Base-by-base conservation (phyloP, 1,140 invertebrate genomes). In the Choristoneura fumiferana region DNA sequence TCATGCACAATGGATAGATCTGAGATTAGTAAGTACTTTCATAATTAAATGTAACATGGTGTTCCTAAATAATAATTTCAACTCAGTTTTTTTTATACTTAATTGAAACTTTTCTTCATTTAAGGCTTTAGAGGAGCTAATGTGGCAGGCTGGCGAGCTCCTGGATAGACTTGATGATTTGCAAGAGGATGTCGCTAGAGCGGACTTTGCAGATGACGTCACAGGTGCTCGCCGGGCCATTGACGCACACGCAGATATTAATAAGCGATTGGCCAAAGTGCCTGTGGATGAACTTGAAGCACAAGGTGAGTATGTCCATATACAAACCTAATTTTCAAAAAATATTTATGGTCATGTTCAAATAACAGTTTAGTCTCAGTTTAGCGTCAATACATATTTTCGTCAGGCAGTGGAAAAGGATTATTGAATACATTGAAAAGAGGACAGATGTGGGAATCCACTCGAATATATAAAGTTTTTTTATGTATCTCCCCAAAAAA, bases 1-100 rank as follows among this genome's bases (percentile, higher is more conserved):
- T 84, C 97, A 99, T 91, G 93, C 95, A 67, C 95, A 97, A 76
- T 99, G 98, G 98, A 96, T 99, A 67, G 97, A 99, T 73, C 94
- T 97, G 22, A 92, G 98, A 89, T 84, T 98, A 83, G 88, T 90
- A 66, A 86, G 82, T 76, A 33, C 54, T 40, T 58, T 57, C 38
- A 40, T 29, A 58, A 18, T 36, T 43, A 8, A 18, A 43, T 49
- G 13, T 52, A 36, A 18, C 49, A 9, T 40, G 4, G n/a, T n/a
- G n/a, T n/a, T n/a, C n/a, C n/a, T n/a, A n/a, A n/a, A n/a, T n/a
- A n/a, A n/a, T n/a, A n/a, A n/a, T n/a, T n/a, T n/a, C n/a, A n/a
- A n/a, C n/a, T n/a, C n/a, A n/a, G n/a, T n/a, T n/a, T 29, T 29
- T 29, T 29, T 29, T 29, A 3, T 29, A 29, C 22, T 2, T 3